Percentiles rank a stretch among this genome's conserved stretches.
Evolutionary conservation across 2,113 vertebrate genomes (phyloP).

Genomic region (Rhinolophus ferrumequinum): DNA sequence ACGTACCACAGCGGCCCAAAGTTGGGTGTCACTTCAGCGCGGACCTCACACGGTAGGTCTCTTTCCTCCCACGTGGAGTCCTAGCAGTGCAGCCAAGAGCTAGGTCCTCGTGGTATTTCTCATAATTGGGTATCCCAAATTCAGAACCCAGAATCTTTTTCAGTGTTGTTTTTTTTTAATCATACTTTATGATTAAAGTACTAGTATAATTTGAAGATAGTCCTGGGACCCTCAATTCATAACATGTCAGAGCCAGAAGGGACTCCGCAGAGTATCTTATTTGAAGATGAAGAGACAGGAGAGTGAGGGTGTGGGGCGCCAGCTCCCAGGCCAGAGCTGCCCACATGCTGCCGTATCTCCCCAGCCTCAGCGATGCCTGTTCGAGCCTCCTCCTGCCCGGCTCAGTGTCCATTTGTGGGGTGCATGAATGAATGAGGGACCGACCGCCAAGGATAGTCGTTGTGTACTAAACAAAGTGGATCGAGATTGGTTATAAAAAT

Average conservation of each 20-base stretch:
- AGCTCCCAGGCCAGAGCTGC: neutral
- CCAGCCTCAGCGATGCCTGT: fast-evolving
- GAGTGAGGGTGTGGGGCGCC: neutral
- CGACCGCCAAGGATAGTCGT: neutral
- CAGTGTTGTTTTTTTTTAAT: neutral
- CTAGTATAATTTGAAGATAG: neutral
- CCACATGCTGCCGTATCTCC: neutral
- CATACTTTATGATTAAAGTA: neutral
- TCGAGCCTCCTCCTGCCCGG: neutral
- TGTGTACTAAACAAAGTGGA: neutral
- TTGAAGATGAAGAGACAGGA: neutral
- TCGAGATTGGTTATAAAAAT: neutral
- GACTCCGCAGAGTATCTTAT: neutral
- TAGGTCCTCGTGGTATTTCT: neutral
- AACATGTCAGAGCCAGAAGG: neutral
- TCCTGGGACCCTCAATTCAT: neutral
- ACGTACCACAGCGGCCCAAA: neutral
- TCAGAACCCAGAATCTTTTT: neutral
- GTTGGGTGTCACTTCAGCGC: neutral
- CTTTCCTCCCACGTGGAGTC: neutral
- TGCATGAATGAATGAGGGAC: fast-evolving
- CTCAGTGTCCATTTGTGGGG: fast-evolving
- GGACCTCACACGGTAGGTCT: too few species aligned
- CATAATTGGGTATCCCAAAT: neutral
- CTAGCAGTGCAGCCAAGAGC: neutral